phyloP scores from a whole-genome alignment of 2,888 invertebrate genomes.

The Tortricodes alternella region DNA sequence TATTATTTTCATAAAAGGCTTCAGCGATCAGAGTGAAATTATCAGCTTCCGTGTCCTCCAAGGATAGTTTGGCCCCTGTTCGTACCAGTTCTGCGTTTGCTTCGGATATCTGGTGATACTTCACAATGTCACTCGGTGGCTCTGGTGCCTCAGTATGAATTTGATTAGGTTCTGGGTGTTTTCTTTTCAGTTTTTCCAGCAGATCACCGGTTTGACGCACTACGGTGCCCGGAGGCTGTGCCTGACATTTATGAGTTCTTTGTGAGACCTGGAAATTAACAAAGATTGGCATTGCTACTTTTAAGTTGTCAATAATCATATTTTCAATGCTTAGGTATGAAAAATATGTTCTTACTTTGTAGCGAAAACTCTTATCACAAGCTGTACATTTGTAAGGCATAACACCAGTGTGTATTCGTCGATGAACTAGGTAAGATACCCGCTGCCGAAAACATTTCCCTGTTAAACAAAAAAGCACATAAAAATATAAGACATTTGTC shows the following conservation, averaged over 20 bases:
- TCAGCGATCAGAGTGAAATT: constrained; percentile 66
- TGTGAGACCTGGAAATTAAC: constrained; percentile 86
- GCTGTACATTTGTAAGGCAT: constrained; percentile 93
- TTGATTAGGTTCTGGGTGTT: constrained; percentile 47
- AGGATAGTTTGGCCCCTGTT: constrained; percentile 71
- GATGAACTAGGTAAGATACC: constrained; percentile 92
- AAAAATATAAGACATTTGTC: too few relatives aligned
- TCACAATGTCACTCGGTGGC: constrained; percentile 35
- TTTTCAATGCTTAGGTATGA: neutral
- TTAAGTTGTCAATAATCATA: neutral
- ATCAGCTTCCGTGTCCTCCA: constrained; percentile 76
- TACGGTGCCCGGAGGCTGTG: constrained; percentile 83
- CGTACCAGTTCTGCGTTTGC: constrained; percentile 71
- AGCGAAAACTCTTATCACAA: constrained; percentile 91
- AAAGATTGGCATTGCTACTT: too few relatives aligned
- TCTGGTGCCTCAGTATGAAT: constrained; percentile 26
- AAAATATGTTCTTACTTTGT: constrained; percentile 87
- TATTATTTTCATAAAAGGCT: constrained; percentile 43
- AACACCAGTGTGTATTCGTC: constrained; percentile 91
- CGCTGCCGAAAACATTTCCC: constrained; percentile 94
- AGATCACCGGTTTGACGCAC: constrained; percentile 74
- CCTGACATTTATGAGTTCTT: constrained; percentile 90
- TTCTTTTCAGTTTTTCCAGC: constrained; percentile 75
- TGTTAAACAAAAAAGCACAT: constrained; percentile 48
- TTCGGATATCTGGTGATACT: constrained; percentile 60